Evolutionary conservation across 2,888 invertebrate species (phyloP), one percentile per base, ranked within the genome.

Genomic region (Sminthurinus aureus): DNA sequence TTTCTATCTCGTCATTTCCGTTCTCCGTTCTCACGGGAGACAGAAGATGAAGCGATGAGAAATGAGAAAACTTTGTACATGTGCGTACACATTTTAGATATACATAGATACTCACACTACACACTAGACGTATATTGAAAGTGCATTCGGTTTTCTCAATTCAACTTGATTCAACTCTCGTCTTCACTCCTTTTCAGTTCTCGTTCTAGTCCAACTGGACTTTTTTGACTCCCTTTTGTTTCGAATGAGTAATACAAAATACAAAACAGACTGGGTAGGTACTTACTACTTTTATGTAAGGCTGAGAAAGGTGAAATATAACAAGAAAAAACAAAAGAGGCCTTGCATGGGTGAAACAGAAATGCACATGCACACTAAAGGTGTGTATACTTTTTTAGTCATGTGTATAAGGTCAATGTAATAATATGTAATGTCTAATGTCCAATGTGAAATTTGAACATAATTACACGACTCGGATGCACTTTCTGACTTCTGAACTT

Each of bases 1-100:
- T 76, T 82, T 77, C 51, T 15, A 20, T 83, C 75, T 66, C 24
- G 51, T 51, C 26, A 69, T 82, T 52, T 79, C 71, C 74, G 71
- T 79, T 78, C 71, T 73, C 79, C 74, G 71, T 79, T 78, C 71
- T 73, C 79, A 79, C 79, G 64, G 26, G 71, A 79, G 71, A 71
- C 71, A 71, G 71, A 24, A 71, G 71, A 71, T 71, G 71, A 71
- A 71, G 71, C 71, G 71, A 71, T 71, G 71, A 71, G 71, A 71
- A 71, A 71, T 24, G 13, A 24, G 71, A 71, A 71, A 38, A 38
- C 38, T 4, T 38, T 38, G 38, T 38, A n/a, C n/a, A n/a, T n/a
- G n/a, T n/a, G n/a, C n/a, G n/a, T n/a, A n/a, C n/a, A n/a, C 22
- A n/a, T 67, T 38, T 4, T 38, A 38, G 6, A 38, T 38, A 38